Percentiles rank a stretch among this genome's conserved stretches.
phyloP scores from a whole-genome alignment of 1,140 invertebrate species.

The Apis florea region DNA sequence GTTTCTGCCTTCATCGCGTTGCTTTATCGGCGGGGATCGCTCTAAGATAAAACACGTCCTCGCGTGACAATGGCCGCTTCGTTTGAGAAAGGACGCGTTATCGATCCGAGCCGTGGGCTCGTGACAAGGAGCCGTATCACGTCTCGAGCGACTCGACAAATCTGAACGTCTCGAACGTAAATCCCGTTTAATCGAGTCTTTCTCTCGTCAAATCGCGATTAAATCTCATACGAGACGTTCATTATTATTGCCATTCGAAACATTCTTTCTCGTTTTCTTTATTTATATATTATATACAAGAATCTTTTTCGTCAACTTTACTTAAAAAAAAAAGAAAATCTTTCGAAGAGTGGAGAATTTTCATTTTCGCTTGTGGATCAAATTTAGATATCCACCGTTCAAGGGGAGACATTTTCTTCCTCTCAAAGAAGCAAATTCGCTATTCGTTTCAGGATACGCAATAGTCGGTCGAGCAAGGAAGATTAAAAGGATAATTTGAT shows the following conservation, averaged over 20 bases:
- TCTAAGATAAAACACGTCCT: conserved; percentile 56
- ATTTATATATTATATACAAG: too few relatives aligned
- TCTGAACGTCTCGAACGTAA: conserved; percentile 38
- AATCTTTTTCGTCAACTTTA: too few relatives aligned
- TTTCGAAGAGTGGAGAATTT: too few relatives aligned
- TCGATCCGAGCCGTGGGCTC: conserved; percentile 36
- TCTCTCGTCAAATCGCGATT: conserved; percentile 17
- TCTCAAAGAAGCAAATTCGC: conserved; percentile 16
- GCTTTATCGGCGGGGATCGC: conserved; percentile 34
- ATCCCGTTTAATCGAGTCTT: conserved; percentile 48
- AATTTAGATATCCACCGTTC: background rate
- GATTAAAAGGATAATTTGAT: conserved; percentile 63
- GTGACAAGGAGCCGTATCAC: conserved; percentile 18
- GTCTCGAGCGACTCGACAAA: conserved; percentile 29
- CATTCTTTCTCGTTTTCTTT: background rate
- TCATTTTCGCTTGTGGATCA: background rate
- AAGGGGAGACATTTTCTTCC: too few relatives aligned
- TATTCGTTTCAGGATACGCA: background rate
- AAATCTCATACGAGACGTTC: background rate
- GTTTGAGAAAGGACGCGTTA: conserved; percentile 47
- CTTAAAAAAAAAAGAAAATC: too few relatives aligned
- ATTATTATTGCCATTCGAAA: background rate
- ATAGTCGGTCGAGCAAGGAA: conserved; percentile 48
- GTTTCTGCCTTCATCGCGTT: background rate
- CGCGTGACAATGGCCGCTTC: conserved; percentile 51